Evolutionary conservation across 2,888 invertebrate species (phyloP), one percentile per base, ranked within the genome.

Genomic region (Nebria salina): DNA sequence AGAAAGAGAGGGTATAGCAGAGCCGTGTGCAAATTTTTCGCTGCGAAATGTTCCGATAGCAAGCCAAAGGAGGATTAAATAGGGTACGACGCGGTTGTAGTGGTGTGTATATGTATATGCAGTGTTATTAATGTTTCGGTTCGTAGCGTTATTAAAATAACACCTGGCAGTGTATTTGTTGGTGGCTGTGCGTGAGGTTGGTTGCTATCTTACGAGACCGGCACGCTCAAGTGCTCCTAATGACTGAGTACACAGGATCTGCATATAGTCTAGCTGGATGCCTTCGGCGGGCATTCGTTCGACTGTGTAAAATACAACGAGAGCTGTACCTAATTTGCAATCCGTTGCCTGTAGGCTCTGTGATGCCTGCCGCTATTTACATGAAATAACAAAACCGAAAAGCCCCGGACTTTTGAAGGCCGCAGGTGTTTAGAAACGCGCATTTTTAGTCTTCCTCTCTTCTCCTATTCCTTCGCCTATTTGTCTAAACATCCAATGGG

Each of bases 241-340:
- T 88, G 88, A 88, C 87, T 87, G 87, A 87, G 87, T 88, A 88
- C 87, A 88, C 87, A 87, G 86, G 86, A 88, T 88, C 87, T 88
- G 87, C 88, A 88, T 86, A 85, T 85, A 85, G 85, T 85, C 83
- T 82, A 83, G 77, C 54, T 83, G 75, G 83, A 84, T 84, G 85
- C 85, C n/a, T 73, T 41, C 73, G 15, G 73, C 20, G 9, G 11
- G 70, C 34, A 70, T 11, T 70, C 73, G 73, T 65, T 72, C 42
- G 65, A 13, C 77, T 70, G 73, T 54, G 72, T 73, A 11, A 13
- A 54, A 54, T 54, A 54, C 11, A 54, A 54, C 54, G 34, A 43
- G 73, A n/a, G 15, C 41, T 85, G 86, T 86, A 86, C 86, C 87
- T 88, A 87, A 88, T 88, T 88, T 88, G 87, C 87, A 88, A 88